Evolutionary conservation across 2,113 vertebrate species (phyloP), one percentile per base, ranked within the genome.

Genomic region (Plecotus auritus): DNA sequence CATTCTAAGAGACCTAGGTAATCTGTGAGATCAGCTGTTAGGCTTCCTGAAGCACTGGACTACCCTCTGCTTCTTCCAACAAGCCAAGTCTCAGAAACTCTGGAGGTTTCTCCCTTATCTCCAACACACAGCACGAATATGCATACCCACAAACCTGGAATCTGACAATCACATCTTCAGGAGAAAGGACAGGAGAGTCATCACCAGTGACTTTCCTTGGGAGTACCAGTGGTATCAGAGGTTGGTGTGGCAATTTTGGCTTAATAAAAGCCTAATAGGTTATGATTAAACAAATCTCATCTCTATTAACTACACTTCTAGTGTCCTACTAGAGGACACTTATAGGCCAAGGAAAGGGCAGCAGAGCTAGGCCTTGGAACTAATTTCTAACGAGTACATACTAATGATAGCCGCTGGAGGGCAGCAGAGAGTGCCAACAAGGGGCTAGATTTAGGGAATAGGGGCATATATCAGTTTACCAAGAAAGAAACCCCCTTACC

Each of bases 371-470:
- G 23, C 7, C 77, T 89, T 59, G 32, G 40, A 85, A 72, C 69
- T 76, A 7, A 74, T 69, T 78, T 91, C 26, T 90, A 47, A 49
- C 35, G 40, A 51, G 51, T 92, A 74, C 20, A 81, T 94, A 37
- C 40, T 95, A 56, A 18, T 69, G 7, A 40, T 69, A 85, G 77
- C 93, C 95, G 11, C 95, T 97, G 77, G 96, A 95, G 96, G 95
- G 95, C 96, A 96, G 95, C 96, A 97, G 91, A 96, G 96, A 96
- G 95, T 95, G 94, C 96, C 88, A 94, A 6, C 92, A 70, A 56
- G 93, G 88, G 81, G 26, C 82, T 59, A 64, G 45, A 83, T 91
- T 81, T 94, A 69, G 77, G 66, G 37, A 94, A 86, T 2, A 92
- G 66, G 92, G 89, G 61, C 12, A 40, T 87, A 64, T 73, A 96